A percentile compares a stretch with the other conserved stretches of the same genome.
Conservation (phyloP, 2,113 vertebrate species). For the Anthoscopus minutus region DNA sequence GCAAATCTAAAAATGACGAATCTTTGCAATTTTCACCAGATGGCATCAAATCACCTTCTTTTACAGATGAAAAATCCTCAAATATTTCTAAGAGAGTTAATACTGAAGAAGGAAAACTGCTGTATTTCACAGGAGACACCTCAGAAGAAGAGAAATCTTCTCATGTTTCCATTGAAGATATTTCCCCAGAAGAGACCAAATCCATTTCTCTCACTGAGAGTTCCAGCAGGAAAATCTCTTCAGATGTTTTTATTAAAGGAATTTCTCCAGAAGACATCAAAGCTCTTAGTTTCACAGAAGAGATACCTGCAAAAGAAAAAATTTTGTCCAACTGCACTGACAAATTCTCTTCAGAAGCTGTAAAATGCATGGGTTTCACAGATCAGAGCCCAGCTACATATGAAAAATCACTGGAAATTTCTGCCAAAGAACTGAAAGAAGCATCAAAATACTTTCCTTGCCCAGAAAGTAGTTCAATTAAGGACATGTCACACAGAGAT, state of each 20-base stretch:
- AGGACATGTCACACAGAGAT: not conserved
- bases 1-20: conserved; percentile 17
- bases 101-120: conserved; percentile 8
- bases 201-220: conserved; percentile 66
- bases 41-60: conserved; percentile 62
- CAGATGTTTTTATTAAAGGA: conserved; percentile 63
- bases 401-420: not conserved
- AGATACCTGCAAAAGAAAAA: conserved; percentile 41
- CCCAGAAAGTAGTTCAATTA: conserved; percentile 20
- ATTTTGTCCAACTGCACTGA: not conserved
- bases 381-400: not conserved
- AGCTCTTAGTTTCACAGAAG: conserved; percentile 55
- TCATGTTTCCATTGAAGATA: conserved; percentile 3
- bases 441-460: not conserved
- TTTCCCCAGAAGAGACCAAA: conserved; percentile 63
- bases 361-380: not conserved
- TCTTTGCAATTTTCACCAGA: conserved; percentile 53
- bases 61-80: conserved; percentile 54
- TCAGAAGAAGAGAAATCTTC: conserved; percentile 38
- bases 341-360: not conserved
- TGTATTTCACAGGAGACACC: conserved; percentile 5
- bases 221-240: conserved; percentile 59
- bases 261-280: conserved; percentile 60
- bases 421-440: conserved; percentile 2
- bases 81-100: conserved; percentile 30